Evolutionary conservation across 1,140 invertebrate species (phyloP), one percentile per base, ranked within the genome.

Genomic region (Drosophila parvula): DNA sequence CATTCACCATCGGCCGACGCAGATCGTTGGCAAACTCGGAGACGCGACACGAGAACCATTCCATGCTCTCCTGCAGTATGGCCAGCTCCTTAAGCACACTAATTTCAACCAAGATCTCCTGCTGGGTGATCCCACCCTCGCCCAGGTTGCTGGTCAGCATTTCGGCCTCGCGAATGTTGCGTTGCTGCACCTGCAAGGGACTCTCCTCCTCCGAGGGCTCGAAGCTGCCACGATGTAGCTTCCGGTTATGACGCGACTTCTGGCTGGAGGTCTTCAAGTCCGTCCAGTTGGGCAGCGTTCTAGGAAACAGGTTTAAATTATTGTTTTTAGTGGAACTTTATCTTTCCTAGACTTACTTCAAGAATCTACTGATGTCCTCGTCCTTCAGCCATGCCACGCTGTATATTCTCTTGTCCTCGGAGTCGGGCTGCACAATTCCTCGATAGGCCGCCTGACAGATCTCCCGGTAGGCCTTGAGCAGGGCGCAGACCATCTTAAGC

Each of bases 371-470:
- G 60, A 99, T 98, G 91, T 99, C 98, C 76, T 98, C 97, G 92
- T 99, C 98, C 75, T 97, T 97, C 2, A 98, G 94, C 98, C 98
- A 99, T 30, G 96, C 95, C 7, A 97, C 96, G 84, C 97, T 98
- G 64, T 97, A 96, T 36, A 98, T 95, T 55, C 95, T 92, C 78
- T 95, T 95, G 79, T 97, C 96, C 81, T 97, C 96, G 0, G 95
- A 94, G 73, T 96, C 95, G n/a, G 96, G 95, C 84, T 96, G 96
- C 2, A 97, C 96, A 63, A 96, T 96, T 60, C 95, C 94, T 56
- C 94, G 93, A 91, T 97, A 97, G 7, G 96, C 95, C 5, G 94
- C 93, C 78, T 95, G 94, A 86, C 96, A 97, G 10, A 95, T 96
- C 79, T 97, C 96, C 14, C 94, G 94, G 92, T 97, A 97, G 60